A percentile compares a stretch with the other conserved stretches of the same genome.
Conservation (phyloP, 2,113 vertebrate species). For the Brevimyrus niger region DNA sequence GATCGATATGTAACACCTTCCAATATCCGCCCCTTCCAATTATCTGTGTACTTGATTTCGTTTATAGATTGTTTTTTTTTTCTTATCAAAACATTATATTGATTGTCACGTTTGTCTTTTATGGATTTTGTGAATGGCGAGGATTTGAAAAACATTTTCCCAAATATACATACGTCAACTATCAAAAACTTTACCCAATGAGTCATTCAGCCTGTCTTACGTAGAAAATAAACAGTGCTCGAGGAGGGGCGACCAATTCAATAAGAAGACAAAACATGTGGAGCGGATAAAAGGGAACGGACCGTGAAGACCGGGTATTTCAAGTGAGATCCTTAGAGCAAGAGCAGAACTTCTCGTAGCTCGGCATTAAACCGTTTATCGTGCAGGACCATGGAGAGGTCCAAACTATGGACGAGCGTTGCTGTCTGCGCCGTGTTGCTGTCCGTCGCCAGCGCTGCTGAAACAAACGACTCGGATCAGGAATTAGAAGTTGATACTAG, state of each 20-base stretch:
- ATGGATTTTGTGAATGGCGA: background rate
- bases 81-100: background rate
- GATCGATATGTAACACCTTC: background rate
- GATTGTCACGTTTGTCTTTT: background rate
- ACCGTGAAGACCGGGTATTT: slow-evolving; percentile 13
- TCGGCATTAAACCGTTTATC: background rate
- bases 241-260: slow-evolving; percentile 37
- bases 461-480: slow-evolving; percentile 38
- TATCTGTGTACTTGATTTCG: background rate
- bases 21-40: background rate
- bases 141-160: slow-evolving; percentile 28
- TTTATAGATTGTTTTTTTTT: background rate
- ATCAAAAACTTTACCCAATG: slow-evolving; percentile 32
- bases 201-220: slow-evolving; percentile 40
- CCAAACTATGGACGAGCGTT: slow-evolving; percentile 45
- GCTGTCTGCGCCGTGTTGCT: slow-evolving; percentile 54
- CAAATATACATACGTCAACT: slow-evolving; percentile 25
- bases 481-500: slow-evolving; percentile 55
- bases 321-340: slow-evolving; percentile 13
- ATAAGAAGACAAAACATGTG: slow-evolving; percentile 15
- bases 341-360: slow-evolving; percentile 6
- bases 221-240: slow-evolving; percentile 30
- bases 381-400: slow-evolving; percentile 52
- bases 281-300: slow-evolving; percentile 35
- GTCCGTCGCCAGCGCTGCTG: slow-evolving; percentile 40